Base-by-base conservation (phyloP, 1,140 invertebrate species). In the Globodera ellingtonae region DNA sequence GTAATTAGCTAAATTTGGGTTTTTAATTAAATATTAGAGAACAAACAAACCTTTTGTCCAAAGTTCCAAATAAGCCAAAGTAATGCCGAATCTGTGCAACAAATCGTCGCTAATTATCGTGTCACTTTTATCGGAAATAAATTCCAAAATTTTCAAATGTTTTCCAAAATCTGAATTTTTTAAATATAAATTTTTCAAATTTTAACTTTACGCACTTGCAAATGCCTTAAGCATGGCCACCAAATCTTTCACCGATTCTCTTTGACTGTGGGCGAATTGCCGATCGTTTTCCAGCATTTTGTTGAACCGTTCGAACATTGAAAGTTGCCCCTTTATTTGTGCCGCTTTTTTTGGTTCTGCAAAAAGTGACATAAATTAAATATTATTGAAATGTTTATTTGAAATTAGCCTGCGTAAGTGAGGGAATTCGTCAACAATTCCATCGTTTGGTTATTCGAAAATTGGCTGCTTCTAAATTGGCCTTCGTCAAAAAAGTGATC, bases 21-120 rank as follows among this genome's bases (percentile, higher is more conserved):
- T 15, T 52, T 46, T 74, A 74, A 52, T n/a, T 74, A n/a, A 48
- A 48, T 48, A 3, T 8, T 13, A 73, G 15, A 48, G 46, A 35
- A 56, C 35, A 35, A 56, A 48, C 6, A 72, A 9, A 72, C 71
- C n/a, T 72, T 72, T 72, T 13, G 47, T 52, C 73, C 73, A 75
- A 18, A 35, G 47, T 46, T 56, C 65, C 8, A 75, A n/a, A 18
- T 44, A 21, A 21, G 65, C 50, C 35, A 75, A 75, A 56, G 73
- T 65, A 3, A 9, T 18, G 18, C 48, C 6, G 7, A 75, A 75
- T 56, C 18, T 56, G 18, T 21, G 56, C 56, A 18, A 4, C 13
- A 13, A 18, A 18, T 18, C 15, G 50, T 5, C 56, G 15, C 56
- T 18, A 0, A 18, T 62, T 18, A 18, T 18, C 18, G 10, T 62